Percentiles rank a stretch among this genome's conserved stretches.
These are phyloP conservation scores for Hipparchia sbordonii DNA, from an alignment of 2,888 invertebrate genomes.

Conservation along the genomic window DNA sequence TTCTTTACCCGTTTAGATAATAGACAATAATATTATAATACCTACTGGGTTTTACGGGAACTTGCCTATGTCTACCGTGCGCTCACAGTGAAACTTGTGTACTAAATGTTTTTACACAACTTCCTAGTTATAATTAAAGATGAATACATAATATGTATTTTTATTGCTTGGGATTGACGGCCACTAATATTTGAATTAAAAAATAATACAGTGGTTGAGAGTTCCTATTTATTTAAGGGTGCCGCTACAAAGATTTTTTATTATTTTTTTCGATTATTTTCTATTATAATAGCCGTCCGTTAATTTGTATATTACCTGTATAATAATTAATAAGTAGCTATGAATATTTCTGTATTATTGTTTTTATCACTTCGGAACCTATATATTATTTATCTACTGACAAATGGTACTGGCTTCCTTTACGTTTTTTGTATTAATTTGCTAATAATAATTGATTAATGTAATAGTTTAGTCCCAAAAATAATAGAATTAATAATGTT, in stretches of 20 bases:
- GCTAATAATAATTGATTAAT: no score
- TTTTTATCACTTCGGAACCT: slow-evolving; percentile 22
- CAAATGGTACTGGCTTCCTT: no score
- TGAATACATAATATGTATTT: no score
- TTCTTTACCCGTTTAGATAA: no score
- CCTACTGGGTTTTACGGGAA: no score
- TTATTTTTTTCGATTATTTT: slow-evolving; percentile 25
- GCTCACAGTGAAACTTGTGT: slow-evolving; percentile 12
- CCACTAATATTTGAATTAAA: slow-evolving; percentile 47
- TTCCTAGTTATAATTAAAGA: not conserved
- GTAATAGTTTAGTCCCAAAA: not conserved
- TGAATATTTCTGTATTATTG: not conserved
- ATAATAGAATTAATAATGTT: not conserved
- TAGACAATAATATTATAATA: no score
- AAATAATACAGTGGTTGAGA: slow-evolving; percentile 63
- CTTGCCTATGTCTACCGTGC: no score
- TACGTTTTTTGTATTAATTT: no score
- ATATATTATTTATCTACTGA: not conserved
- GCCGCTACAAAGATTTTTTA: slow-evolving; percentile 33
- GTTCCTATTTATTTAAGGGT: slow-evolving; percentile 65
- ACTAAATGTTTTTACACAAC: slow-evolving; percentile 7
- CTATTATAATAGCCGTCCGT: slow-evolving; percentile 32
- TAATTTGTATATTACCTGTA: slow-evolving; percentile 30
- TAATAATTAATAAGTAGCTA: slow-evolving; percentile 30
- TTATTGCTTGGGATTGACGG: slow-evolving; percentile 49